Base-by-base conservation (phyloP, 2,888 invertebrate genomes). In the Plebejus anna region DNA sequence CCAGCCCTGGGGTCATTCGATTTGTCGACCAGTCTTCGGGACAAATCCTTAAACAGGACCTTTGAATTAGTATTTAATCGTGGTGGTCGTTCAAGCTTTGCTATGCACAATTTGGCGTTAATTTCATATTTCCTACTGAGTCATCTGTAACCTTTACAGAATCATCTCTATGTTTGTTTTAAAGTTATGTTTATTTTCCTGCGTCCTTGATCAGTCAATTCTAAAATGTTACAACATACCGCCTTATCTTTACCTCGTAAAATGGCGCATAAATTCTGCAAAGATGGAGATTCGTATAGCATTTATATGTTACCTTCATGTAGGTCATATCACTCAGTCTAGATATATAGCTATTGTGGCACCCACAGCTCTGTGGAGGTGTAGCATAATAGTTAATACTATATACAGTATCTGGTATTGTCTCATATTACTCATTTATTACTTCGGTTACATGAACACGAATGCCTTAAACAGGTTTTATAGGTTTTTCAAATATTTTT, bases 251-350 rank as follows among this genome's bases (percentile, higher is more conserved):
- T 66, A 66, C 2, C 66, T 66, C 32, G 16, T 66, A 5, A 36
- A 66, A 32, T 66, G 5, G 66, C 66, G 66, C 66, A 66, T 66
- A 32, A 66, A 66, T 66, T 16, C 36, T 36, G 66, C 32, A 66
- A 32, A 66, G 36, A 32, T 66, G 36, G 66, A 5, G 36, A 66
- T 66, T 32, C 9, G 66, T 66, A 22, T 22, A 66, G 66, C 66
- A 66, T 32, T 66, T 66, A 66, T 66, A 66, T 78, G 78, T 78
- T 78, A 81, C 87, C 87, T 87, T 88, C 87, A 85, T 83, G 80
- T 85, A 85, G 89, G 89, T 90, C 88, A 89, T 78, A 87, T 88
- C 84, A 83, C 87, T 89, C 89, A 88, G 84, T 83, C 84, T 82
- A 83, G 83, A 82, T 84, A 82, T 84, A 81, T 85, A 84, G 83